Evolutionary conservation across 2,797 vertebrate species (phyloP), one percentile per base, ranked within the genome.

Genomic region (Pipistrellus nathusii): DNA sequence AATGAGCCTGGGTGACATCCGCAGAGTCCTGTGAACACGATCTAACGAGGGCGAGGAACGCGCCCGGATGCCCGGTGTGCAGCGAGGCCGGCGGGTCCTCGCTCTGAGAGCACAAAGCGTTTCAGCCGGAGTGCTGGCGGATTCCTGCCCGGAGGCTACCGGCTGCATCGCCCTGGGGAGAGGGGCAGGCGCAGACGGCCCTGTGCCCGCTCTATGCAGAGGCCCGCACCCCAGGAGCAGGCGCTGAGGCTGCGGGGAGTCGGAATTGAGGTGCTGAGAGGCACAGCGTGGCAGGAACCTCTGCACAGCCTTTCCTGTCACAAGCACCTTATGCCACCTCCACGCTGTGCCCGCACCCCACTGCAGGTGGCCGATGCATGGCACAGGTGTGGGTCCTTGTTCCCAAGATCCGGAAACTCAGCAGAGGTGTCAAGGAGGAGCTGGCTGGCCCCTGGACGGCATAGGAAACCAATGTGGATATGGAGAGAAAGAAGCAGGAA

Each of bases 311-410:
- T 55, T 69, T 85, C 62, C n/a, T n/a, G 30, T 78, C 80, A 30
- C 38, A 44, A 55, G 69, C 53, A 32, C 25, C 14, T 20, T 2
- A 17, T 2, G 6, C 0, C 17, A 27, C 73, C 32, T 77, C 2
- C 1, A 6, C 57, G 44, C 38, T 30, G 18, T 55, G 35, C 38
- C 51, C 57, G 35, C 18, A 10, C 6, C 18, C 21, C 64, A 7
- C 1, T 25, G 20, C 4, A 57, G 48, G 0, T 7, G 13, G 5
- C 35, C 25, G 71, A 11, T 23, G 6, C 46, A 20, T 1, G n/a
- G 83, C 30, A 38, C 8, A 53, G n/a, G 38, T 4, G 5, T 66
- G 12, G 27, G 57, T 68, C 53, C 41, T 11, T 4, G 62, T 27
- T 51, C 41, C 38, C 44, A 44, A 41, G 20, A 32, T 80, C 51